These are phyloP conservation scores for Ploceus nigricollis DNA, from an alignment of 2,113 vertebrate genomes.

Conservation along the genomic window DNA sequence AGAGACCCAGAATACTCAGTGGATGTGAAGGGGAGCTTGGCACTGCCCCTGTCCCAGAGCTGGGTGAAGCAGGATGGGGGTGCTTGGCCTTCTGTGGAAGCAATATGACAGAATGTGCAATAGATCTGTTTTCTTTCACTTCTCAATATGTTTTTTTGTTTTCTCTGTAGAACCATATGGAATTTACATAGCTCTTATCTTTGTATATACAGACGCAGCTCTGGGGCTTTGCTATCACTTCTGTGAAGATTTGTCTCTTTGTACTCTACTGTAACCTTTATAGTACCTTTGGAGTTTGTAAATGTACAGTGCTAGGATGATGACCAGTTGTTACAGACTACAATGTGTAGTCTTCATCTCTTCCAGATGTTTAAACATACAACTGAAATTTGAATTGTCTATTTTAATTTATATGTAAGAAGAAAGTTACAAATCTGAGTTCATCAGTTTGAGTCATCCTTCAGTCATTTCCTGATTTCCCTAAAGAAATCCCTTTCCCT, in stretches of 20 bases:
- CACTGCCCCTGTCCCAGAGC: neutral
- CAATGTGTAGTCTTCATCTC: neutral
- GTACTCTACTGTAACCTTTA: fast-evolving
- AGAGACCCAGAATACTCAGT: neutral
- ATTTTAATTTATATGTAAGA: neutral
- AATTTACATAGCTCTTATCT: neutral
- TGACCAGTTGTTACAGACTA: neutral
- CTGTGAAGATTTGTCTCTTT: neutral
- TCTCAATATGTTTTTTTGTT: neutral
- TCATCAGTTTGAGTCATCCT: neutral
- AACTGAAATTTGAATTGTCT: neutral
- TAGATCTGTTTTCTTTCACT: neutral
- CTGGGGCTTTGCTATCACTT: neutral
- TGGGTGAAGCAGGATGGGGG: neutral
- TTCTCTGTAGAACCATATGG: neutral
- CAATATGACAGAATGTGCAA: neutral
- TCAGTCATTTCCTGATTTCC: neutral
- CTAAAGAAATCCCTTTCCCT: neutral
- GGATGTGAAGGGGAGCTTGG: neutral
- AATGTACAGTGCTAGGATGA: neutral
- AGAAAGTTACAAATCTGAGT: neutral
- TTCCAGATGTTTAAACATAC: neutral
- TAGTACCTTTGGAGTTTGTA: neutral
- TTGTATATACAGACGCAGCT: neutral
- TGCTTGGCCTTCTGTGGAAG: neutral